Evolutionary conservation across 2,113 vertebrate genomes (phyloP).

Genomic region (Pycnonotus jocosus): DNA sequence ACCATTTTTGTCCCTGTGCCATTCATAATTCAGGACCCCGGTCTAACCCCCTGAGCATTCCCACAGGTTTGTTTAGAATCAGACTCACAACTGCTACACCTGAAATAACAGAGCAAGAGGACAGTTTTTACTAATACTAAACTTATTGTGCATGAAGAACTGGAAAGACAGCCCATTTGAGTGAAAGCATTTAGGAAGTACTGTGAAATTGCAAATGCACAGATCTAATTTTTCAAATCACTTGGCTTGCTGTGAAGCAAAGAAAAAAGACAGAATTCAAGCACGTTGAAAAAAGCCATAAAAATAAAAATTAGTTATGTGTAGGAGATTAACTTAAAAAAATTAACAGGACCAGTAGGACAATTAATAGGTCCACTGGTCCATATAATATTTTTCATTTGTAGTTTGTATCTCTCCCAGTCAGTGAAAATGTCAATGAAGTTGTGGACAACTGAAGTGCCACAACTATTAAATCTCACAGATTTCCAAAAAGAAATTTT

Average conservation of each 20-base stretch:
- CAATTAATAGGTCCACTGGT: conserved; percentile 93
- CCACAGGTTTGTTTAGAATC: not conserved
- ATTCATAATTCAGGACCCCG: not conserved
- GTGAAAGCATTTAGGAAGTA: conserved; percentile 60
- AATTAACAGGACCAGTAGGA: conserved; percentile 81
- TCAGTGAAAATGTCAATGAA: conserved; percentile 14
- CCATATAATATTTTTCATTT: conserved; percentile 83
- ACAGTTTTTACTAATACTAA: conserved; percentile 36
- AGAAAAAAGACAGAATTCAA: conserved; percentile 52
- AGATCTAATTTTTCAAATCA: conserved; percentile 73
- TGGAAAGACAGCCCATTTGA: conserved; percentile 38
- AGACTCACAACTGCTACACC: not conserved
- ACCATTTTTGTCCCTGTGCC: not conserved
- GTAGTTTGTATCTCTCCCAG: conserved; percentile 41
- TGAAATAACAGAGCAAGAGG: not conserved
- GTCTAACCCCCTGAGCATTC: not conserved
- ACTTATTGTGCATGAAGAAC: conserved; percentile 13
- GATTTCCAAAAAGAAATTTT: not conserved
- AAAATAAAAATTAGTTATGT: conserved; percentile 77
- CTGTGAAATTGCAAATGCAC: conserved; percentile 60
- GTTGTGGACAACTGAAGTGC: not conserved
- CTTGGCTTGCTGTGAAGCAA: conserved; percentile 66
- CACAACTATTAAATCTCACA: not conserved
- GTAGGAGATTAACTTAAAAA: conserved; percentile 79
- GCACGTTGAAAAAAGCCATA: conserved; percentile 30